A percentile compares a stretch with the other conserved stretches of the same genome.
Conservation (phyloP, 2,888 invertebrate species). For the Pimpla rufipes region DNA sequence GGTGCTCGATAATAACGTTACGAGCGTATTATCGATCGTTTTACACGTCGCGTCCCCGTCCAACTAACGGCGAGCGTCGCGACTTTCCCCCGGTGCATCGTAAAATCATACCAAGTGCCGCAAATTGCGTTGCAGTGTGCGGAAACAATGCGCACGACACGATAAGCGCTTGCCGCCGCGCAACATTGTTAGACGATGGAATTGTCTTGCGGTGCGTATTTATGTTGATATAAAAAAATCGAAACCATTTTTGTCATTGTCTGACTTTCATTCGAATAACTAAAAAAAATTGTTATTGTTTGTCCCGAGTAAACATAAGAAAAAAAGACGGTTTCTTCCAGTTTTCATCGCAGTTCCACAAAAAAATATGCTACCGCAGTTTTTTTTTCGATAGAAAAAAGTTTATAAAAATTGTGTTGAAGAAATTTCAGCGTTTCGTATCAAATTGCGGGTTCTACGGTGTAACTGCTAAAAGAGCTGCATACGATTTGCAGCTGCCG, state of each 20-base stretch:
- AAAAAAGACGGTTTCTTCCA: background rate
- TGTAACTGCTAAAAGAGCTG: background rate
- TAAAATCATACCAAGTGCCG: conserved; percentile 34
- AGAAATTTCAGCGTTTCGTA: background rate
- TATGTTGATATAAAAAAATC: background rate
- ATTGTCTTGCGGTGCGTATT: background rate
- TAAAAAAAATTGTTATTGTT: background rate
- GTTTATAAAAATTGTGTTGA: background rate
- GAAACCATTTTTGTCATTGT: too few relatives aligned
- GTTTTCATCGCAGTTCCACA: too few relatives aligned
- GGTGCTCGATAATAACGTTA: conserved; percentile 79
- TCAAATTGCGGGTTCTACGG: background rate
- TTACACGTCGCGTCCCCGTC: conserved; percentile 31
- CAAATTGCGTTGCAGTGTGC: background rate
- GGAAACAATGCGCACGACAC: background rate
- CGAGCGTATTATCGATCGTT: conserved; percentile 81
- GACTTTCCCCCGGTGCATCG: conserved; percentile 20
- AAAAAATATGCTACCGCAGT: background rate
- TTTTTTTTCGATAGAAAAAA: background rate
- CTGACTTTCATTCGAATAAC: too few relatives aligned
- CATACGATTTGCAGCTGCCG: background rate
- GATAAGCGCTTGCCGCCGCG: too few relatives aligned
- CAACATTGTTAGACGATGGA: background rate
- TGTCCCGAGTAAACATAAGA: background rate
- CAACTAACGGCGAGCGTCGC: conserved; percentile 26